A percentile compares a stretch with the other conserved stretches of the same genome.
Evolutionary conservation across 2,113 vertebrate genomes (phyloP).

Genomic region (Saccopteryx bilineata): DNA sequence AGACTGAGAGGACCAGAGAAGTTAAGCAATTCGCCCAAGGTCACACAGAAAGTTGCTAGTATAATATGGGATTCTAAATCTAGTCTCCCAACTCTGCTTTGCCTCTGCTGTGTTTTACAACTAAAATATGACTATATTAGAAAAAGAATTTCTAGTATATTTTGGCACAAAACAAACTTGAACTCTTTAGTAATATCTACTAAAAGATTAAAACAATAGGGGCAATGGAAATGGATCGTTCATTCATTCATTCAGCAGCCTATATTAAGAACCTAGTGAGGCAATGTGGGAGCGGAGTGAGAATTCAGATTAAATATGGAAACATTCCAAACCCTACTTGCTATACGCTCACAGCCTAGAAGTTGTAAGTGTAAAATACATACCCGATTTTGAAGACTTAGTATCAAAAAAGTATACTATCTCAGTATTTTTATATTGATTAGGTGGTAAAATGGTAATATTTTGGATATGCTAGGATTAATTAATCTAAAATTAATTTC

Average conservation of each 20-base stretch:
- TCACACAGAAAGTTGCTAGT: constrained; percentile 2
- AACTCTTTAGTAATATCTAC: constrained; percentile 16
- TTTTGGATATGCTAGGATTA: background rate
- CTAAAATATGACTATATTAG: background rate
- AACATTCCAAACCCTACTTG: background rate
- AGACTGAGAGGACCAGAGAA: background rate
- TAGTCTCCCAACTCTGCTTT: background rate
- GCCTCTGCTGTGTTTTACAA: background rate
- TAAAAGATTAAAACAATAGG: constrained; percentile 38
- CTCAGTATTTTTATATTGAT: constrained; percentile 50
- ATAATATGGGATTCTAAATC: background rate
- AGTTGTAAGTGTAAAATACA: background rate
- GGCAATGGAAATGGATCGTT: background rate
- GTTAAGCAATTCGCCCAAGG: background rate
- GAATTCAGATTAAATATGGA: background rate
- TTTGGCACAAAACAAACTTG: background rate
- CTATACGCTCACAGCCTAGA: background rate
- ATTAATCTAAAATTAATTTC: constrained; percentile 50
- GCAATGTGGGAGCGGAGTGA: background rate
- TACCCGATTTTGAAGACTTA: background rate
- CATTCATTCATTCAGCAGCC: background rate
- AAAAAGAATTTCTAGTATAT: constrained; percentile 26
- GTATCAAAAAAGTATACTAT: background rate
- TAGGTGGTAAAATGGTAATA: background rate
- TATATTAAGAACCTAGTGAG: background rate